A percentile compares a stretch with the other conserved stretches of the same genome.
These are phyloP conservation scores for Manis crassicaudata DNA, from an alignment of 2,797 vertebrate species.

Conservation along the genomic window DNA sequence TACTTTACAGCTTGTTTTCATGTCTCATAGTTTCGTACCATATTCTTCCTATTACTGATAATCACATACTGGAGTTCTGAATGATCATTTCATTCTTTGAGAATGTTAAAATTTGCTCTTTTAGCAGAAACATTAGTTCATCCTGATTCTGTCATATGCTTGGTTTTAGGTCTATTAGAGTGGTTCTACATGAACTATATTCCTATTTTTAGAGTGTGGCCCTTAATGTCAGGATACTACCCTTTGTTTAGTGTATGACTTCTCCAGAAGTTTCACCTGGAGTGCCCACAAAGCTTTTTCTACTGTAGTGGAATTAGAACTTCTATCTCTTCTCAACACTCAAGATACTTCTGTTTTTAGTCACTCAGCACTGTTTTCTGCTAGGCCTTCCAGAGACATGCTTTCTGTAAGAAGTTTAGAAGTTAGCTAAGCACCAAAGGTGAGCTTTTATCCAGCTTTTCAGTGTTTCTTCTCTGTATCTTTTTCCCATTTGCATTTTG, in stretches of 20 bases:
- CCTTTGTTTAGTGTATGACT: neutral
- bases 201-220: neutral
- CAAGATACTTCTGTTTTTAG: neutral
- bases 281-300: neutral
- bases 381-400: neutral
- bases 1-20: neutral
- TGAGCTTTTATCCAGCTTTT: neutral
- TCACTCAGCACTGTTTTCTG: neutral
- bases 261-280: neutral
- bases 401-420: neutral
- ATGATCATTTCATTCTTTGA: neutral
- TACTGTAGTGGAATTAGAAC: neutral
- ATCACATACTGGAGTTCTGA: neutral
- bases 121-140: neutral
- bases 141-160: neutral
- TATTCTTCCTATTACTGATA: neutral
- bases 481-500: neutral
- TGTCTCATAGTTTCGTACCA: neutral
- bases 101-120: neutral
- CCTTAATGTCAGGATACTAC: neutral
- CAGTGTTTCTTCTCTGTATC: neutral
- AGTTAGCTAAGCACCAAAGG: neutral
- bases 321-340: neutral
- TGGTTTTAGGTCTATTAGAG: neutral
- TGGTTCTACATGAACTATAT: neutral